phyloP scores from a whole-genome alignment of 2,797 vertebrate genomes.

The Heliangelus exortis region DNA sequence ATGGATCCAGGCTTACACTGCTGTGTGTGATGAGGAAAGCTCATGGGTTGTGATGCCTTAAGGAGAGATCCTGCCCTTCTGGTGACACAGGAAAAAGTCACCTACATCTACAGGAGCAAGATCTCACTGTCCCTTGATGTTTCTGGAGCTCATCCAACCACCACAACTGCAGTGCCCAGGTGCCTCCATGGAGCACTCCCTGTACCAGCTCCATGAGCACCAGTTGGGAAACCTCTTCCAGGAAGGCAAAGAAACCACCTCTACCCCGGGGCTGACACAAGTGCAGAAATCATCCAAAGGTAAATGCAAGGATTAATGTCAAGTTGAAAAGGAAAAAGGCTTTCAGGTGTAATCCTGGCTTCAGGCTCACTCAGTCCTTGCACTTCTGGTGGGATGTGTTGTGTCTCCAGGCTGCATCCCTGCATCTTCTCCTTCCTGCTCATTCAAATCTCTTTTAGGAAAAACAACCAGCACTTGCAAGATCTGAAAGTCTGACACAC shows the following conservation, averaged over 20 bases:
- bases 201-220: rapidly evolving
- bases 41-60: background rate
- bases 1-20: background rate
- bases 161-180: rapidly evolving
- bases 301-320: background rate
- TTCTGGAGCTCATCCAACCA: background rate
- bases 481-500: conserved; percentile 5
- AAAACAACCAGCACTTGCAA: background rate
- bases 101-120: background rate
- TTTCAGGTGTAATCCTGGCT: background rate
- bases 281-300: background rate
- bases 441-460: background rate
- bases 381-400: rapidly evolving
- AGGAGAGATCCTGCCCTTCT: background rate
- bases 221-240: background rate
- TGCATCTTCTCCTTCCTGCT: background rate
- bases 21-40: background rate
- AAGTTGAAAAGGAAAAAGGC: background rate
- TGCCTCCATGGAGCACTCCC: background rate
- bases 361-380: background rate
- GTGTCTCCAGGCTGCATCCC: background rate
- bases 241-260: background rate
- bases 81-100: background rate
- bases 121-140: background rate
- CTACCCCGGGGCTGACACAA: background rate